Evolutionary conservation across 1,140 invertebrate species (phyloP).

Genomic region (Drosophila bocqueti): DNA sequence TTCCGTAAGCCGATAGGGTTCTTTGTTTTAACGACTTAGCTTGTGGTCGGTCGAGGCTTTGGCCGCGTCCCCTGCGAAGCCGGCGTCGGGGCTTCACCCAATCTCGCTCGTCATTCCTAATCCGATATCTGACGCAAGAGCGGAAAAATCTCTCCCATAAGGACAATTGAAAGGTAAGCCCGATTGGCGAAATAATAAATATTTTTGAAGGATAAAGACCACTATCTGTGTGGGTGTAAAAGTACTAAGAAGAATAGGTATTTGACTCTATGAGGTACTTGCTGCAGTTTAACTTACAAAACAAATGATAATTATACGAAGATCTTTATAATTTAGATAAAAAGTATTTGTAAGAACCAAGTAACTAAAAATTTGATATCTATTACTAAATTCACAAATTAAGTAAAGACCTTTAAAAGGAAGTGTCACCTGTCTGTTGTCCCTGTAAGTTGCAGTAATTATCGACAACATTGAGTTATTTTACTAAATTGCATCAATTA

Average conservation of each 20-base stretch:
- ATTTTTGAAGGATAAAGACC: background rate
- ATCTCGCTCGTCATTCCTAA: conserved; percentile 41
- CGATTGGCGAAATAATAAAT: conserved; percentile 8
- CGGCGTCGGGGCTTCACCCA: conserved; percentile 19
- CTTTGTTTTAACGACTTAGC: conserved; percentile 81
- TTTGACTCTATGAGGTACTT: background rate
- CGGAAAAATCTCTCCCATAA: conserved; percentile 24
- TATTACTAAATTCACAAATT: background rate
- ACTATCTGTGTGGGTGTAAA: background rate
- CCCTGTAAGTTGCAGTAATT: background rate
- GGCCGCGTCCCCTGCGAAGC: background rate
- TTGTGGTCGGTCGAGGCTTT: conserved; percentile 56
- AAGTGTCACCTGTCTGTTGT: background rate
- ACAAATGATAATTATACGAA: background rate
- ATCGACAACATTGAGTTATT: background rate
- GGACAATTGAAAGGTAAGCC: conserved; percentile 33
- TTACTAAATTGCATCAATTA: background rate
- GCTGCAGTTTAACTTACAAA: background rate
- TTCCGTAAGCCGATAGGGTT: conserved; percentile 74
- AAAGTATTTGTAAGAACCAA: too few species aligned
- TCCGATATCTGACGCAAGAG: conserved; percentile 19
- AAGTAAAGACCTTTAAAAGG: background rate
- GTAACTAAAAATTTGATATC: too few species aligned
- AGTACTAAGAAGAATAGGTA: too few species aligned
- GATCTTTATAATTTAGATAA: too few species aligned